Evolutionary conservation across 2,888 invertebrate species (phyloP), one percentile per base, ranked within the genome.

Genomic region (Ernsta delagoae): DNA sequence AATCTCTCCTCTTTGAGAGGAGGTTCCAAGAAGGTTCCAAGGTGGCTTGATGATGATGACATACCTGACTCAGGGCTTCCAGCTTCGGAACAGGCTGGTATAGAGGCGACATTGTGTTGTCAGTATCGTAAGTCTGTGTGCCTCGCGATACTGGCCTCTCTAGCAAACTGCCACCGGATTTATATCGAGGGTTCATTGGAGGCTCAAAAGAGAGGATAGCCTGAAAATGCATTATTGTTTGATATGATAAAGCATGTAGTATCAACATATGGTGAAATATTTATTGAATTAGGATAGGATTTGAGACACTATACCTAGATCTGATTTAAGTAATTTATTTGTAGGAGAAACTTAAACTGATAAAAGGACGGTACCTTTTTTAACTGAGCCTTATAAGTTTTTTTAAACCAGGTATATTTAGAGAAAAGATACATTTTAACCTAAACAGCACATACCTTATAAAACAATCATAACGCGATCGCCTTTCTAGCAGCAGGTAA

Each of bases 381-480:
- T 24, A 24, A 24, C 24, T 24, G 24, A 1, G 24, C 24, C 24
- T 24, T 24, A 24, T 24, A 24, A 24, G 24, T 24, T 1, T 24
- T 24, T 24, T 24, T 24, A 24, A 24, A 3, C 24, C 3, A 24
- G 24, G 24, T 24, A 24, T 24, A 24, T 24, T 24, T 24, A 24
- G 3, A 24, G 1, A 24, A 24, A 24, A 24, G 24, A 24, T 24
- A 24, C 24, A 24, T 12, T 48, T 48, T 5, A 12, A 12, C 11
- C 48, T 9, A 43, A 59, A n/a, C 9, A 1, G 54, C 12, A 31
- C 54, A 41, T 8, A 96, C 97, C 94, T 97, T 98, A 84, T 97
- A 98, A 79, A 98, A 96, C n/a, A 98, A 88, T 5, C 96, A 94
- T 68, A 96, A 90, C 0, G 97, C 96, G 7, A 98, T 87, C 9